Percentiles rank a stretch among this genome's conserved stretches.
phyloP scores from a whole-genome alignment of 2,797 vertebrate species.

The Graptemys geographica region DNA sequence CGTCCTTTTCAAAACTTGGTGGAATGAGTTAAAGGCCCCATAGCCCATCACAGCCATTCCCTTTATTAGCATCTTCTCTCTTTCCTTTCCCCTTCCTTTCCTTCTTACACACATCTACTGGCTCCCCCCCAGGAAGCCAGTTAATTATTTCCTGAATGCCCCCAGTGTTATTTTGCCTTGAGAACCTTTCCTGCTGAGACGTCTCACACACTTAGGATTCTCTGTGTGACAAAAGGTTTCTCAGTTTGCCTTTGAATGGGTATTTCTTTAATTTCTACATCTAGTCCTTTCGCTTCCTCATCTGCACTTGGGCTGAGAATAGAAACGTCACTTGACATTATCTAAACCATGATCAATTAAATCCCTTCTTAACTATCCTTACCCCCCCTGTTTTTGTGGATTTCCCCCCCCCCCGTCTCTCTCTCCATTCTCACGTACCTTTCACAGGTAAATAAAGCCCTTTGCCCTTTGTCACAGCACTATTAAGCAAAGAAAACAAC shows the following conservation, averaged over 20 bases:
- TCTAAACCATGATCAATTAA: conserved; percentile 71
- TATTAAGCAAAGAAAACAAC: neutral
- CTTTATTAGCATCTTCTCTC: conserved; percentile 43
- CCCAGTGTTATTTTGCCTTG: conserved; percentile 67
- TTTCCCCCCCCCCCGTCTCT: neutral
- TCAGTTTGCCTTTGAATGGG: conserved; percentile 70
- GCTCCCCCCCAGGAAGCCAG: conserved; percentile 62
- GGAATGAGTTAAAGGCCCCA: conserved; percentile 39
- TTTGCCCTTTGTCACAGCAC: neutral
- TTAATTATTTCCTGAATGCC: conserved; percentile 76
- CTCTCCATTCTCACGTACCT: neutral
- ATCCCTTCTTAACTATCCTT: conserved; percentile 52
- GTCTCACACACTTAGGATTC: conserved; percentile 62
- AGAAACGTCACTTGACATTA: conserved; percentile 70
- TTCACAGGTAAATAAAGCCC: conserved; percentile 9
- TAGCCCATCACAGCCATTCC: conserved; percentile 12
- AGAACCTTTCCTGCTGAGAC: conserved; percentile 68
- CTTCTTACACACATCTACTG: conserved; percentile 5
- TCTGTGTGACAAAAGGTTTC: conserved; percentile 70
- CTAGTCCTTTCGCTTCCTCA: conserved; percentile 56
- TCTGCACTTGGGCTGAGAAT: conserved; percentile 61
- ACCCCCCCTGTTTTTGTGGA: neutral
- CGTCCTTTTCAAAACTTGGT: neutral
- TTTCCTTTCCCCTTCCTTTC: conserved; percentile 41
- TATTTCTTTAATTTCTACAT: conserved; percentile 70